These are phyloP conservation scores for Lasioglossum villosulum DNA, from an alignment of 2,888 invertebrate species.

Conservation along the genomic window DNA sequence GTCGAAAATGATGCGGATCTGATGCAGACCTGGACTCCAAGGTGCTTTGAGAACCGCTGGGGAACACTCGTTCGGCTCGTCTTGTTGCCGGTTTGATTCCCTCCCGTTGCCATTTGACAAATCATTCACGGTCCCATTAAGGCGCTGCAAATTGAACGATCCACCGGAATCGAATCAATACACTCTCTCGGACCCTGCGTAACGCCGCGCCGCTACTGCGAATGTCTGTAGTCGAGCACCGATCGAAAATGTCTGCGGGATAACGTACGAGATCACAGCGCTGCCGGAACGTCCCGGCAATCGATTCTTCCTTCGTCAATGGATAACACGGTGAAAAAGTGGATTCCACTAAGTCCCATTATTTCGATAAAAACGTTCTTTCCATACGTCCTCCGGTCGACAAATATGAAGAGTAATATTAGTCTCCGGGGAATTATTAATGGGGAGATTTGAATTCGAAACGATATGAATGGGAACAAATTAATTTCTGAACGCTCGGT, in stretches of 20 bases:
- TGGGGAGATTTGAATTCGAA: background rate
- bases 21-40: background rate
- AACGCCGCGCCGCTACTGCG: background rate
- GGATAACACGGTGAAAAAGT: constrained; percentile 30
- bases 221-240: constrained; percentile 2
- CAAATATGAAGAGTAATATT: constrained; percentile 1
- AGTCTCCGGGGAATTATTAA: background rate
- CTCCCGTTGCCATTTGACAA: constrained; percentile 6
- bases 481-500: background rate
- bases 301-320: constrained; percentile 23
- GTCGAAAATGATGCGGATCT: background rate
- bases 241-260: constrained; percentile 11
- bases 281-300: constrained; percentile 6
- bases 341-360: constrained; percentile 1
- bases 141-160: constrained; percentile 15
- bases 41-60: background rate
- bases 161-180: constrained; percentile 3
- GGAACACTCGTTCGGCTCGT: background rate
- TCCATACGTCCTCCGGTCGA: background rate
- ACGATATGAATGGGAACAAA: background rate
- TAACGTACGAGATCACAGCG: constrained; percentile 4
- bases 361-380: background rate
- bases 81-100: background rate
- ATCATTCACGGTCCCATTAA: constrained; percentile 8
- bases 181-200: background rate